Conservation (phyloP, 1,140 invertebrate genomes). For the Drosophila kepulauana region DNA sequence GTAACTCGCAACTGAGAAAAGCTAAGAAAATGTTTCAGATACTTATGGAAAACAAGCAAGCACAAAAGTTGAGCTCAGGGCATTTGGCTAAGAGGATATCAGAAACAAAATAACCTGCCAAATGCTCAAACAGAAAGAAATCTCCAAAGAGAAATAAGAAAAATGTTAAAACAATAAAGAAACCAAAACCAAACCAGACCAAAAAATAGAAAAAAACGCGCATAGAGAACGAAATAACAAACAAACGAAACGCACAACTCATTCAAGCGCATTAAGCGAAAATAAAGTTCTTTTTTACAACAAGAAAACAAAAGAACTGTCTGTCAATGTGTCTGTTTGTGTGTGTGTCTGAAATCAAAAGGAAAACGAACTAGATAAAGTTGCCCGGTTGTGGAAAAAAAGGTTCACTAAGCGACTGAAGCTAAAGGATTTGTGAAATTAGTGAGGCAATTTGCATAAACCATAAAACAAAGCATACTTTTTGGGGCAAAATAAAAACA, state of each 20-base stretch:
- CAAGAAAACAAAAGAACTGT: constrained; percentile 22
- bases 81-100: constrained; percentile 43
- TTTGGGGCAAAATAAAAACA: constrained; percentile 2
- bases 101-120: constrained; percentile 48
- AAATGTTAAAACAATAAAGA: constrained; percentile 65
- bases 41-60: constrained; percentile 14
- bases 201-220: constrained; percentile 25
- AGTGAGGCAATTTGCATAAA: constrained; percentile 69
- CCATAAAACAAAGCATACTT: constrained; percentile 51
- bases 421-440: constrained; percentile 65
- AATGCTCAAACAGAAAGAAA: constrained; percentile 37
- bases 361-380: constrained; percentile 68
- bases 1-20: not conserved
- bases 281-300: constrained; percentile 55
- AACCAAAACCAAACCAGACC: constrained; percentile 9
- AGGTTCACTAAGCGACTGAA: constrained; percentile 48
- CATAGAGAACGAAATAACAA: constrained; percentile 24
- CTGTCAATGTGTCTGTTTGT: constrained; percentile 4
- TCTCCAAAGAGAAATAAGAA: constrained; percentile 34
- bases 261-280: constrained; percentile 70
- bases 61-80: constrained; percentile 42
- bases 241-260: constrained; percentile 45
- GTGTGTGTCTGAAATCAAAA: constrained; percentile 42
- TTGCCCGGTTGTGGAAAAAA: constrained; percentile 29
- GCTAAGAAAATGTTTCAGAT: not conserved